Conservation (phyloP, 2,888 invertebrate genomes). For the Magallana nippona region DNA sequence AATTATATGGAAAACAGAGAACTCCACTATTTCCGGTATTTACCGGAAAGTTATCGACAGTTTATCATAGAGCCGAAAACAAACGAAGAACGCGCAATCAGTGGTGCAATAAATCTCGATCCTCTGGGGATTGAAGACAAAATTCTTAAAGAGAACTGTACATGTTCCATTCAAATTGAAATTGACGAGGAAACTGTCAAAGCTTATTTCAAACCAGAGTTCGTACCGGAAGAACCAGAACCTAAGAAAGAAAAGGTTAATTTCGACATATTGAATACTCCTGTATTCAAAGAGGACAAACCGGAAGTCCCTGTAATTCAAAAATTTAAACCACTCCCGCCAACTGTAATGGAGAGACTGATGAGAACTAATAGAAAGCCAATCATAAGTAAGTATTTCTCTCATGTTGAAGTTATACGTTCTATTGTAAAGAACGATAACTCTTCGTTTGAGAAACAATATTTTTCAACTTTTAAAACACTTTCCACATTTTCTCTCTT, state of each 20-base stretch:
- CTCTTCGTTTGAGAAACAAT: too few species aligned
- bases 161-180: constrained; percentile 68
- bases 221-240: constrained; percentile 67
- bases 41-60: constrained; percentile 73
- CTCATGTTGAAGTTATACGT: not conserved
- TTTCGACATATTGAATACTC: constrained; percentile 58
- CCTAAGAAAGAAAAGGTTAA: constrained; percentile 65
- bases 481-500: too few species aligned
- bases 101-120: constrained; percentile 64
- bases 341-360: constrained; percentile 62
- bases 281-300: constrained; percentile 60
- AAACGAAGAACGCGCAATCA: constrained; percentile 64
- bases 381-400: constrained; percentile 58
- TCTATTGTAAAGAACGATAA: not conserved
- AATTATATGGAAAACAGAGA: constrained; percentile 67
- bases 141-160: constrained; percentile 57
- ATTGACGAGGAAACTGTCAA: constrained; percentile 68
- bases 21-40: constrained; percentile 67
- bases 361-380: constrained; percentile 64
- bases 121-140: constrained; percentile 60
- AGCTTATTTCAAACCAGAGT: constrained; percentile 70
- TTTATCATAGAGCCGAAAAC: constrained; percentile 74
- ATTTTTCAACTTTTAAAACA: too few species aligned
- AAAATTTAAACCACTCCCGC: constrained; percentile 64
- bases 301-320: constrained; percentile 58